These are phyloP conservation scores for Cisticola juncidis DNA, from an alignment of 2,113 vertebrate species.

Conservation along the genomic window DNA sequence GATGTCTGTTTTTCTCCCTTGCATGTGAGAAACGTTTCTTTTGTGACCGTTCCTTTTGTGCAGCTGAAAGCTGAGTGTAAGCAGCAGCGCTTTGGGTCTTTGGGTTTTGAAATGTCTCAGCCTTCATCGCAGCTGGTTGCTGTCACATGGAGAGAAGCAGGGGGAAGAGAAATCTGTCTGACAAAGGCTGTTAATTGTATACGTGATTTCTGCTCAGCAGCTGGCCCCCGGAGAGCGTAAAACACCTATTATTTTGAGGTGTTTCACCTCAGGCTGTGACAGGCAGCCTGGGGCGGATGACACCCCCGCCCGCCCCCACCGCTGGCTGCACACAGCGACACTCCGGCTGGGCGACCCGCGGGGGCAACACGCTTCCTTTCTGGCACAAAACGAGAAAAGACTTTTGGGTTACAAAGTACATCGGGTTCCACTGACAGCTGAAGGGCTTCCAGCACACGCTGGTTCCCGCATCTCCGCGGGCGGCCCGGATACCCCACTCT, in stretches of 20 bases:
- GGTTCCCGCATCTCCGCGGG: rapidly evolving
- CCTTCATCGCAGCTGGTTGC: not conserved
- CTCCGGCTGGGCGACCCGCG: too few species aligned
- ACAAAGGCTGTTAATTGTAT: not conserved
- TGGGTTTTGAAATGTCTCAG: not conserved
- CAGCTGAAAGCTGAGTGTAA: not conserved
- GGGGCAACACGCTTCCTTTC: not conserved
- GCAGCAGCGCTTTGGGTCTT: not conserved
- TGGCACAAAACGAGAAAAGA: not conserved
- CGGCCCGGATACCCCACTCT: not conserved
- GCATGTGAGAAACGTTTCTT: rapidly evolving
- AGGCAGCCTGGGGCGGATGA: not conserved
- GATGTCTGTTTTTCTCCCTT: not conserved
- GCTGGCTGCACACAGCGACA: not conserved
- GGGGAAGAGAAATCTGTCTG: not conserved
- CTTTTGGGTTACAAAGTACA: not conserved
- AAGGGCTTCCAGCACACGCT: not conserved
- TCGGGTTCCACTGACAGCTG: not conserved
- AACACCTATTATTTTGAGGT: not conserved
- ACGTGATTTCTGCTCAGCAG: not conserved
- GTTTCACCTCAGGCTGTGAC: rapidly evolving
- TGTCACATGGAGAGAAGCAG: not conserved
- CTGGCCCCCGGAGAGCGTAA: not conserved
- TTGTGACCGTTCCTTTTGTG: not conserved
- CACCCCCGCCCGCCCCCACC: not conserved